Evolutionary conservation across 2,888 invertebrate genomes (phyloP).

Genomic region (Cheilosia urbana): DNA sequence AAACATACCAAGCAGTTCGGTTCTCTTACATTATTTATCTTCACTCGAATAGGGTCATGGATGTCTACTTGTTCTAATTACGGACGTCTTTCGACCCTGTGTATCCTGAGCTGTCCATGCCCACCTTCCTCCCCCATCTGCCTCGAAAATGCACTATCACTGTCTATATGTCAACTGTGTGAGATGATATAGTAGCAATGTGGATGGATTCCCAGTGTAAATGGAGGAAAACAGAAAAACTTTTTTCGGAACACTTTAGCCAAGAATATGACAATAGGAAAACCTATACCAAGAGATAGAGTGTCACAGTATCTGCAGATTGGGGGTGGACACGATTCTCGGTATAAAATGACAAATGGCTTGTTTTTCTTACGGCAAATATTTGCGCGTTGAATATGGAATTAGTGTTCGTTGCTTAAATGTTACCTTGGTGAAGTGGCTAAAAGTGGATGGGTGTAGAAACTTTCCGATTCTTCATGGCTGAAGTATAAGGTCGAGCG

Average conservation of each 20-base stretch:
- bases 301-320: slow-evolving; percentile 13
- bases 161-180: slow-evolving; percentile 26
- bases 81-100: slow-evolving; percentile 62
- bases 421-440: slow-evolving; percentile 18
- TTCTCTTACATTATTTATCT: slow-evolving; percentile 63
- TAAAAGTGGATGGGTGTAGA: slow-evolving; percentile 19
- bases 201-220: slow-evolving; percentile 38
- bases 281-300: background rate
- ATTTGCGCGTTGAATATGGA: slow-evolving; percentile 65
- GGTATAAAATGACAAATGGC: slow-evolving; percentile 62
- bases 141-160: slow-evolving; percentile 9
- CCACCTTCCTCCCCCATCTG: background rate
- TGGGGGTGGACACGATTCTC: background rate
- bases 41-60: slow-evolving; percentile 71
- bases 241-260: slow-evolving; percentile 60
- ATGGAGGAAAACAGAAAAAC: slow-evolving; percentile 51
- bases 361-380: slow-evolving; percentile 58
- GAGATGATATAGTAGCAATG: slow-evolving; percentile 46
- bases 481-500: background rate
- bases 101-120: background rate
- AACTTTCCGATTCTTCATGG: background rate
- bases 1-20: slow-evolving; percentile 12
- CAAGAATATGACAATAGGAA: slow-evolving; percentile 46
- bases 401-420: slow-evolving; percentile 42
- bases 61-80: slow-evolving; percentile 72